Conservation (phyloP, 2,888 invertebrate genomes). For the Polylopha cassiicola region DNA sequence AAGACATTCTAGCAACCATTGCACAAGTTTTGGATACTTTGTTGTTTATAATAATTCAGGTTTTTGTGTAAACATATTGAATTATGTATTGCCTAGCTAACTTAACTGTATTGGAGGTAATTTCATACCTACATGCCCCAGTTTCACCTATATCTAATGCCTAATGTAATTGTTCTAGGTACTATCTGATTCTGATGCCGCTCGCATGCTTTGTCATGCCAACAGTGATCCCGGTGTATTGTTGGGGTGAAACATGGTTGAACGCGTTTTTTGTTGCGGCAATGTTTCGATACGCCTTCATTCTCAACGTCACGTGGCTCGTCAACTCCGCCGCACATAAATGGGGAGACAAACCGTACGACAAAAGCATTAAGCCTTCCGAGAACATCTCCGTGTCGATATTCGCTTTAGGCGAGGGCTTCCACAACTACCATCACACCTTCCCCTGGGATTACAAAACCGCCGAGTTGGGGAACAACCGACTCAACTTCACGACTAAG, state of each 20-base stretch:
- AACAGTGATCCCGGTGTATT: slow-evolving; percentile 83
- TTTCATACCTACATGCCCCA: too few species aligned
- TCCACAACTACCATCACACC: slow-evolving; percentile 92
- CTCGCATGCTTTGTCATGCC: slow-evolving; percentile 87
- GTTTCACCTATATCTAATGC: too few species aligned
- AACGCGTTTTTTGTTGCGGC: slow-evolving; percentile 83
- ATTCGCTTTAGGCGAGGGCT: slow-evolving; percentile 86
- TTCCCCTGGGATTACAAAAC: slow-evolving; percentile 93
- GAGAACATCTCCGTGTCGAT: slow-evolving; percentile 83
- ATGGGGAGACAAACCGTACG: slow-evolving; percentile 86
- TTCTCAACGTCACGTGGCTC: slow-evolving; percentile 92
- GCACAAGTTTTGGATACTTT: too few species aligned
- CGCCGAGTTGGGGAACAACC: slow-evolving; percentile 85
- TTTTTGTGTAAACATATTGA: too few species aligned
- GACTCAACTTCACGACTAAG: slow-evolving; percentile 83
- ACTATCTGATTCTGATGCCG: slow-evolving; percentile 86
- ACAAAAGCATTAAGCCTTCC: slow-evolving; percentile 83
- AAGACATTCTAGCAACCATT: too few species aligned
- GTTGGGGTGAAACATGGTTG: slow-evolving; percentile 84
- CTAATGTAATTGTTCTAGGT: slow-evolving; percentile 62
- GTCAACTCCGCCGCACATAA: slow-evolving; percentile 94
- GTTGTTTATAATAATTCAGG: too few species aligned
- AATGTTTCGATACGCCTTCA: slow-evolving; percentile 86
- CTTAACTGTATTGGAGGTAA: too few species aligned
- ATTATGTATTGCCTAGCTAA: too few species aligned